Evolutionary conservation across 1,140 invertebrate genomes (phyloP), one percentile per base, ranked within the genome.

Genomic region (Drosophila busckii): DNA sequence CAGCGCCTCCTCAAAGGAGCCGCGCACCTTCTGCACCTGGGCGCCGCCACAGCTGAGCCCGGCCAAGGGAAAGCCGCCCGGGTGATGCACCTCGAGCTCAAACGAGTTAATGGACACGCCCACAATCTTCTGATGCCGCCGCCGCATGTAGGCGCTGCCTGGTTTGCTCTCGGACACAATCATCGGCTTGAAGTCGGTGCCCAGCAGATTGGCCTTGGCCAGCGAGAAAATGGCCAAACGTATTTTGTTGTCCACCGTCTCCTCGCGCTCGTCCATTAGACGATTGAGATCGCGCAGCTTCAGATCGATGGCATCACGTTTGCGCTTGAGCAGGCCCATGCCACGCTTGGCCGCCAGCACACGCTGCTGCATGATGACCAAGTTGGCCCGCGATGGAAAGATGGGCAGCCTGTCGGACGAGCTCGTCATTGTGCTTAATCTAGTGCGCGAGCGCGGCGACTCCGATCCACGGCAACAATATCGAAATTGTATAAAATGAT

Each of bases 291-390:
- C 70, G 1, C 80, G 59, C 2, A 78, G 26, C 59, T 83, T 82
- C 41, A 86, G 4, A 9, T 86, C 84, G 35, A 86, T 75, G 3
- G 84, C 84, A 34, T 86, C 84, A 1, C 75, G 68, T 22, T 84
- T 86, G 0, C 80, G 64, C 17, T 75, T 78, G 0, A 86, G 40
- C 9, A 86, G 50, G 29, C 53, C 64, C 5, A 62, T 54, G 0
- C 84, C 84, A 3, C 65, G 58, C 29, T 65, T 59, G 1, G 80
- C 84, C 2, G 68, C 49, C 8, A 38, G 0, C 10, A 68, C 59
- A 4, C 71, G 62, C 15, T 66, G 70, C 8, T 73, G 78, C 46
- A 86, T 84, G 0, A 83, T 4, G 31, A 86, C 80, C 4, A 68
- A 38, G 41, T 82, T 84, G 10, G 84, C 73, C 2, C 84, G 59